Conservation (phyloP, 1,140 invertebrate genomes). For the Drosophila trapezifrons region DNA sequence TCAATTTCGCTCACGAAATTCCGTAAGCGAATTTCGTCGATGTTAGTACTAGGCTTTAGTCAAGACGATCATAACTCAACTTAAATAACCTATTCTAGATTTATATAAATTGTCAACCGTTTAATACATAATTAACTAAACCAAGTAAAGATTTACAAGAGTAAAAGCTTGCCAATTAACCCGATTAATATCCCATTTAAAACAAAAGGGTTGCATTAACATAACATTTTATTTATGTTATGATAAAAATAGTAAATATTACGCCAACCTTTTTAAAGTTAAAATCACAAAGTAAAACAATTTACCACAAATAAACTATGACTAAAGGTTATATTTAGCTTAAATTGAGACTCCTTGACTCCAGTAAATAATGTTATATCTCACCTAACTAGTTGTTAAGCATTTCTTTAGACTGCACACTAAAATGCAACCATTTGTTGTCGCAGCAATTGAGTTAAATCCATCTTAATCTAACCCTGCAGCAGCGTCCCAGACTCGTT, state of each 20-base stretch:
- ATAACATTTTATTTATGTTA: too few relatives aligned
- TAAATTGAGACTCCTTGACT: too few relatives aligned
- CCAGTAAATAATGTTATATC: neutral
- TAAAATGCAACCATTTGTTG: conserved; percentile 1
- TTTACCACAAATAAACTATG: neutral
- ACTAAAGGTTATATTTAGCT: too few relatives aligned
- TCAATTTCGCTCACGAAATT: too few relatives aligned
- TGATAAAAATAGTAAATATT: too few relatives aligned
- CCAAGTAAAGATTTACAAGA: neutral
- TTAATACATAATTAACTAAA: neutral
- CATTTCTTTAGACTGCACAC: neutral
- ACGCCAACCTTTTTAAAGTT: too few relatives aligned
- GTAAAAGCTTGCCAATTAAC: neutral
- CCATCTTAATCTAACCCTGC: conserved; percentile 8
- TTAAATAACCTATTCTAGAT: neutral
- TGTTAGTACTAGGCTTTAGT: too few relatives aligned
- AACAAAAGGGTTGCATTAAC: too few relatives aligned
- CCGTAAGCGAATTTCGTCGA: too few relatives aligned
- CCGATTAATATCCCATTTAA: too few relatives aligned
- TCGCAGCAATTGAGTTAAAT: neutral
- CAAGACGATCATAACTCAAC: too few relatives aligned
- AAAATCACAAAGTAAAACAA: too few relatives aligned
- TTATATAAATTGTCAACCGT: neutral
- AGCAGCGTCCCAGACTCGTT: conserved; percentile 1
- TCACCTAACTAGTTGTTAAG: neutral